Evolutionary conservation across 2,888 invertebrate genomes (phyloP).

Genomic region (Rotaria socialis): DNA sequence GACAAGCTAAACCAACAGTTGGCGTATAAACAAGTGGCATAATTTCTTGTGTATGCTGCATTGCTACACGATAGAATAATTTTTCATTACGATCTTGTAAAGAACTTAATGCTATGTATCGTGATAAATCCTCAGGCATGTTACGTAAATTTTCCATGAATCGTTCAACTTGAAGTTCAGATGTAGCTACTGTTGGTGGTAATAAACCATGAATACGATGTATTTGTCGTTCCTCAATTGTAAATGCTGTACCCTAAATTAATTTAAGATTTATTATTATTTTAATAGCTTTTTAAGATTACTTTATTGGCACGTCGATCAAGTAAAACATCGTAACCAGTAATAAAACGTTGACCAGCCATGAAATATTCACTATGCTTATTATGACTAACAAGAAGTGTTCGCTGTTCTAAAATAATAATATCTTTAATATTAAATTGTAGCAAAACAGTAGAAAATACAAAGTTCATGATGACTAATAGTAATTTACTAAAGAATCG

Average conservation of each 20-base stretch:
- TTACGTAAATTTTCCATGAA: constrained; percentile 41
- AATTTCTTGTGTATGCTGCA: constrained; percentile 45
- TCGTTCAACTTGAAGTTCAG: constrained; percentile 39
- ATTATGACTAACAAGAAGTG: background rate
- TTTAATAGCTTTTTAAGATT: background rate
- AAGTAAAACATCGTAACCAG: background rate
- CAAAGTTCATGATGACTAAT: too few relatives aligned
- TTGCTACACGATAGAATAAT: constrained; percentile 45
- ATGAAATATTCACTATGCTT: background rate
- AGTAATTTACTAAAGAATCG: too few relatives aligned
- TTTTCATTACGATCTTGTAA: constrained; percentile 46
- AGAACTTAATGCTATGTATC: constrained; percentile 42
- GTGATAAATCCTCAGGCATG: constrained; percentile 43
- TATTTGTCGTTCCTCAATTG: constrained; percentile 42
- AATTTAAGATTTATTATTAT: background rate
- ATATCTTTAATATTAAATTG: background rate
- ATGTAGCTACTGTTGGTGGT: constrained; percentile 45
- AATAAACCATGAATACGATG: constrained; percentile 47
- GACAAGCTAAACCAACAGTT: constrained; percentile 46
- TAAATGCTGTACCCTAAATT: constrained; percentile 46
- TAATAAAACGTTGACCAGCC: background rate
- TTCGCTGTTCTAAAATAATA: background rate
- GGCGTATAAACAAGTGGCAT: constrained; percentile 47
- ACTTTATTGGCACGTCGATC: constrained; percentile 18
- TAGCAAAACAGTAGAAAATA: background rate